Conservation (phyloP, 2,797 vertebrate species). For the Galago senegalensis region DNA sequence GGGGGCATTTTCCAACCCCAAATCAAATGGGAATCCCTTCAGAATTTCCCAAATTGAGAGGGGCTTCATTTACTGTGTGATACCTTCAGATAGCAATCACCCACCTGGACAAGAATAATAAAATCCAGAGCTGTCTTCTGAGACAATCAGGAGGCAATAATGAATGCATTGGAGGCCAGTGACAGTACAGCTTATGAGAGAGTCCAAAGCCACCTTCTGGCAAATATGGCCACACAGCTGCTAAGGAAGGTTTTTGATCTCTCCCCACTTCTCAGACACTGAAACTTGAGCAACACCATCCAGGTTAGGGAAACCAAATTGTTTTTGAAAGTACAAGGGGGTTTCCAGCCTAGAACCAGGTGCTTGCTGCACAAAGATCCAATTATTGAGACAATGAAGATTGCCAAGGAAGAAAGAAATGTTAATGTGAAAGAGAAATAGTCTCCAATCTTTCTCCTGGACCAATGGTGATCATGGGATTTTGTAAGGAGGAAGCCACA, state of each 20-base stretch:
- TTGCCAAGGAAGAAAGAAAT: neutral
- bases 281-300: neutral
- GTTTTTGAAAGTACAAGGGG: neutral
- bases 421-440: neutral
- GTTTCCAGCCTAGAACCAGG: neutral
- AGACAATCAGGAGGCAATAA: neutral
- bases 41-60: neutral
- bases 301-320: neutral
- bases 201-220: neutral
- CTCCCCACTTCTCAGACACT: neutral
- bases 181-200: neutral
- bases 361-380: neutral
- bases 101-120: neutral
- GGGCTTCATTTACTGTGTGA: neutral
- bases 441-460: neutral
- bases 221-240: neutral
- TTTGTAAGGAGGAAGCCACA: neutral
- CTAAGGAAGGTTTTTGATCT: neutral
- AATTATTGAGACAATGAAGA: neutral
- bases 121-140: neutral
- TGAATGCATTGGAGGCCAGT: neutral
- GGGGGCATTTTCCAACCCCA: neutral
- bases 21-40: neutral
- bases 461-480: neutral
- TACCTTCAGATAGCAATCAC: neutral